Evolutionary conservation across 2,888 invertebrate species (phyloP).

Genomic region (Drosophila niveifrons): DNA sequence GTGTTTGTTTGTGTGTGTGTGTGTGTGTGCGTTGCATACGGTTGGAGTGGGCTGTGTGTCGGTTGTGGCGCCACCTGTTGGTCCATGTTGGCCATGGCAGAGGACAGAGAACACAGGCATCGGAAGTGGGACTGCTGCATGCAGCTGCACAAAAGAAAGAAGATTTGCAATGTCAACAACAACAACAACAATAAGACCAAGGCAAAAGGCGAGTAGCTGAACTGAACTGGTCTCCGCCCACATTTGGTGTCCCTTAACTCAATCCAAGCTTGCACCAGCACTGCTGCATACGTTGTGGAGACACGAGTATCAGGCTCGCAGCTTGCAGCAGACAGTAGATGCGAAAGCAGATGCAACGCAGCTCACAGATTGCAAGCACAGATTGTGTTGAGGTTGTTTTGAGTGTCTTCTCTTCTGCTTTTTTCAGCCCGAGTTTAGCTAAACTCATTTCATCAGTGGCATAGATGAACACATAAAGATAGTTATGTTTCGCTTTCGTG

Average conservation of each 20-base stretch:
- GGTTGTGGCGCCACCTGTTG: conserved; percentile 67
- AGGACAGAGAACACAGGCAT: not conserved
- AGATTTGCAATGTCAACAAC: conserved; percentile 16
- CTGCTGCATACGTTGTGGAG: conserved; percentile 12
- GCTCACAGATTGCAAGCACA: too few relatives aligned
- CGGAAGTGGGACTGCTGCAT: not conserved
- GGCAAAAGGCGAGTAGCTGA: conserved; percentile 26
- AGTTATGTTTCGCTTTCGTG: too few relatives aligned
- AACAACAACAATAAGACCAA: conserved; percentile 58
- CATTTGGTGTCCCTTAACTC: conserved; percentile 17
- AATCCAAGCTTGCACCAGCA: not conserved
- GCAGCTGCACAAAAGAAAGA: conserved; percentile 16
- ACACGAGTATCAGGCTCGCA: conserved; percentile 13
- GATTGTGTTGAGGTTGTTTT: not conserved
- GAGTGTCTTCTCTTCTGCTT: too few relatives aligned
- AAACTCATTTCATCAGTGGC: too few relatives aligned
- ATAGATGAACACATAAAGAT: too few relatives aligned
- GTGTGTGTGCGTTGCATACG: not conserved
- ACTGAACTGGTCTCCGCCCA: not conserved
- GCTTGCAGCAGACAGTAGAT: not conserved
- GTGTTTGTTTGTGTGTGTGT: conserved; percentile 9
- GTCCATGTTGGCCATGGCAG: not conserved
- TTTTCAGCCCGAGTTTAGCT: too few relatives aligned
- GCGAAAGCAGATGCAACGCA: not conserved
- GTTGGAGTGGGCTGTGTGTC: conserved; percentile 3